Evolutionary conservation across 2,888 invertebrate species (phyloP).

Genomic region (Cancer borealis): DNA sequence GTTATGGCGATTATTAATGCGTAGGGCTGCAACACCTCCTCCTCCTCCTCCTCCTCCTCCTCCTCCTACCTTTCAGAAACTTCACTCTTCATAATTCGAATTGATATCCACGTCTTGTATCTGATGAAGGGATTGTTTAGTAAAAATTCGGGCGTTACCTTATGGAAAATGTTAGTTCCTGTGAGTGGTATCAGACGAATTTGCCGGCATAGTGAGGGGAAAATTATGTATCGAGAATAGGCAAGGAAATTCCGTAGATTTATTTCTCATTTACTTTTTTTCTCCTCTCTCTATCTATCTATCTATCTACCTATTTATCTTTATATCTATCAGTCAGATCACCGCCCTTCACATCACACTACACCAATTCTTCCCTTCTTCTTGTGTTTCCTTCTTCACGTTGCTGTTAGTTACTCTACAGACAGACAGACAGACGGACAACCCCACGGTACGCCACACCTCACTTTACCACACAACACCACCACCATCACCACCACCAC

Average conservation of each 20-base stretch:
- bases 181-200: neutral
- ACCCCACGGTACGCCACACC: neutral
- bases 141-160: too few species aligned
- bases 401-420: neutral
- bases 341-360: neutral
- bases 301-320: neutral
- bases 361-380: neutral
- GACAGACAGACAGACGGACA: neutral
- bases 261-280: neutral
- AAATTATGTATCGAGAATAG: neutral
- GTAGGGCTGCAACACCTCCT: conserved; percentile 44
- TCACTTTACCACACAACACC: neutral
- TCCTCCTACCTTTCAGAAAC: neutral
- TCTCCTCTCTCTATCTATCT: neutral
- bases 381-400: neutral
- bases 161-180: neutral
- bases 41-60: neutral
- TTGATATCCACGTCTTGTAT: neutral
- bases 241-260: neutral
- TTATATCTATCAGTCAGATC: neutral
- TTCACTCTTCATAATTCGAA: neutral
- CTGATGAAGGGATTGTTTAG: neutral
- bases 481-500: neutral
- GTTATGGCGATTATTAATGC: conserved; percentile 63
- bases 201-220: neutral